A percentile compares a stretch with the other conserved stretches of the same genome.
These are phyloP conservation scores for Aphelenchoides fujianensis DNA, from an alignment of 1,140 invertebrate species.

Conservation along the genomic window DNA sequence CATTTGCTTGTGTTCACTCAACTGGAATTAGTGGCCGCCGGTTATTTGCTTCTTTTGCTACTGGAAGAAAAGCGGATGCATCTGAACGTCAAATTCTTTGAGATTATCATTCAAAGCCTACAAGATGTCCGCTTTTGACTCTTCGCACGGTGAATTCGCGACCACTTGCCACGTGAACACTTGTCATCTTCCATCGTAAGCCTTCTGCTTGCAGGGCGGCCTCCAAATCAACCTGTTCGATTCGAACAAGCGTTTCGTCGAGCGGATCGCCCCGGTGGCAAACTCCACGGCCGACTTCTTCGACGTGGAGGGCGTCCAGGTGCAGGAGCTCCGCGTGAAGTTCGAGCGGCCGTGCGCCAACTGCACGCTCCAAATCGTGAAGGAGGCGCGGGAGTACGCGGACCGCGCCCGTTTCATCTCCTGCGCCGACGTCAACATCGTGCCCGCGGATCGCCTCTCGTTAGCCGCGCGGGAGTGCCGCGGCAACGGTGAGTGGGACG, in stretches of 20 bases:
- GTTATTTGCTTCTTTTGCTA: no score
- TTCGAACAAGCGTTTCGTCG: not conserved
- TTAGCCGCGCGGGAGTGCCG: not conserved
- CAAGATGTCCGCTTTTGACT: no score
- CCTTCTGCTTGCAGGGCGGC: not conserved
- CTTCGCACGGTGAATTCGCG: no score
- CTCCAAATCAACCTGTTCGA: not conserved
- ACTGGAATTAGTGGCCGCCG: no score
- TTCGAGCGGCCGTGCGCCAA: not conserved
- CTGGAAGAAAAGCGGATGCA: no score
- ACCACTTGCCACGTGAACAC: no score
- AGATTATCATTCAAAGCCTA: no score
- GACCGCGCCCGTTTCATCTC: not conserved
- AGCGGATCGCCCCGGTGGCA: not conserved
- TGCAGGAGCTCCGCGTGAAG: not conserved
- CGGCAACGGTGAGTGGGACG: not conserved
- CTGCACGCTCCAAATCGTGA: not conserved
- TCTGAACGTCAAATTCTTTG: no score
- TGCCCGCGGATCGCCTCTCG: no score
- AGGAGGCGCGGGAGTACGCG: not conserved
- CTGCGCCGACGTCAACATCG: not conserved
- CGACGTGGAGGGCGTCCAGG: not conserved
- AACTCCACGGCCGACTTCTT: not conserved
- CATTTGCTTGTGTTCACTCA: no score
- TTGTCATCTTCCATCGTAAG: no score